phyloP scores from a whole-genome alignment of 2,888 invertebrate genomes.

The Heterodera filipjevi region DNA sequence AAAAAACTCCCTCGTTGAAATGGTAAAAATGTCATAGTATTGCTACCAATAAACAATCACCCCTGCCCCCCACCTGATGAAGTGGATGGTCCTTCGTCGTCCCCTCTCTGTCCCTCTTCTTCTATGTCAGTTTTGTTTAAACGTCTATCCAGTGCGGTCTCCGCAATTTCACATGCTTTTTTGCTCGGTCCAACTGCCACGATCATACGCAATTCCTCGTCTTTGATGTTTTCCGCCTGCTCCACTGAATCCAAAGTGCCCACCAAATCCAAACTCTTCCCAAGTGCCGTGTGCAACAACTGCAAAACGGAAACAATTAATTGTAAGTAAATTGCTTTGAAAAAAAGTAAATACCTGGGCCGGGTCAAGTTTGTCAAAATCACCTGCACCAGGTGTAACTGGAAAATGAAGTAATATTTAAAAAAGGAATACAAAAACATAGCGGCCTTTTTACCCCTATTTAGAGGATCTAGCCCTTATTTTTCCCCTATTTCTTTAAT shows the following conservation, averaged over 20 bases:
- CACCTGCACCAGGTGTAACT: conserved; percentile 54
- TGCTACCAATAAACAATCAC: not conserved
- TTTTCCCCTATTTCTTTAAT: no score
- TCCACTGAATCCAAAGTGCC: conserved; percentile 57
- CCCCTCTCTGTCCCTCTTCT: not conserved
- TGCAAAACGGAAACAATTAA: conserved; percentile 33
- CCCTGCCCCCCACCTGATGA: not conserved
- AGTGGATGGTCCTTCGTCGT: conserved; percentile 15
- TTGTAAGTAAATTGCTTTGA: conserved; percentile 8
- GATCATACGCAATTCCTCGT: conserved; percentile 53
- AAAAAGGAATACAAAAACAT: no score
- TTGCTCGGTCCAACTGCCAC: conserved; percentile 40
- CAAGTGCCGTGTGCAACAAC: conserved; percentile 59
- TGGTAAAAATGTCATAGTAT: no score
- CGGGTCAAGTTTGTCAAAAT: conserved; percentile 59
- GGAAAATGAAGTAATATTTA: not conserved
- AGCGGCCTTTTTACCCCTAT: no score
- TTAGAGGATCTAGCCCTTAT: no score
- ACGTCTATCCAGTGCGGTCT: conserved; percentile 1
- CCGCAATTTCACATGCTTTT: conserved; percentile 29
- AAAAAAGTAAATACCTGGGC: conserved; percentile 48
- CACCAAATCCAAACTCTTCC: conserved; percentile 54
- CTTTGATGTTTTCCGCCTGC: conserved; percentile 54
- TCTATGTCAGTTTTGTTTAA: not conserved
- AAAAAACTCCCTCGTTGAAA: not conserved